Percentiles rank a stretch among this genome's conserved stretches.
Conservation (phyloP, 2,797 vertebrate genomes). For the Threskiornis aethiopicus region DNA sequence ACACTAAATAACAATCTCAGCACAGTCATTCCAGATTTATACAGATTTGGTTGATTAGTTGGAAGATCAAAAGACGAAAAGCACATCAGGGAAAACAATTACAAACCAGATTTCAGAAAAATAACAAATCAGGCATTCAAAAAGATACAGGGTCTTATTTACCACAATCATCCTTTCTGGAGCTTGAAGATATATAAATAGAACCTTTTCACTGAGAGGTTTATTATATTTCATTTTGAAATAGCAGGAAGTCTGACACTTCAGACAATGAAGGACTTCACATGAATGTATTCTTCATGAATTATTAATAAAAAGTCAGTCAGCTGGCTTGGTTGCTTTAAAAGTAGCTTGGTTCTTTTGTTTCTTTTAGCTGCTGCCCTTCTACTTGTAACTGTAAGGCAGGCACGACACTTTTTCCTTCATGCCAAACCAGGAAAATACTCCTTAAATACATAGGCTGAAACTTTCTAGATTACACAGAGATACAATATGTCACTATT, state of each 20-base stretch:
- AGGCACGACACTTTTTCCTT: not conserved
- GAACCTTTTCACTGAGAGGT: not conserved
- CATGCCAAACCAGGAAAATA: not conserved
- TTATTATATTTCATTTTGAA: constrained; percentile 20
- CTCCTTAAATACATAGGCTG: not conserved
- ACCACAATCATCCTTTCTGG: not conserved
- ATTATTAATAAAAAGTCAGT: constrained; percentile 17
- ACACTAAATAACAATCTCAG: not conserved
- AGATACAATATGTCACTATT: not conserved
- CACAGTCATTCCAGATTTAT: not conserved
- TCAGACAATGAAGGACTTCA: constrained; percentile 23
- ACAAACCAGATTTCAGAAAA: constrained; percentile 14
- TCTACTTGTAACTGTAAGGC: not conserved
- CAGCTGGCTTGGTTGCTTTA: not conserved
- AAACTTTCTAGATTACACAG: not conserved
- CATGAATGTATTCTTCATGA: not conserved
- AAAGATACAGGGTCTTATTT: not conserved
- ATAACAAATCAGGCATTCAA: not conserved
- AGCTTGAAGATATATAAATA: not conserved
- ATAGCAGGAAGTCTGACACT: constrained; percentile 23
- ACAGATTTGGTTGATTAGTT: not conserved
- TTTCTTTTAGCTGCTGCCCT: not conserved
- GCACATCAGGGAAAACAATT: not conserved
- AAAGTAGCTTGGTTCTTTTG: not conserved
- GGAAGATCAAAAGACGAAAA: not conserved